Evolutionary conservation across 2,797 vertebrate species (phyloP), one percentile per base, ranked within the genome.

Genomic region (Aphelocoma californica): DNA sequence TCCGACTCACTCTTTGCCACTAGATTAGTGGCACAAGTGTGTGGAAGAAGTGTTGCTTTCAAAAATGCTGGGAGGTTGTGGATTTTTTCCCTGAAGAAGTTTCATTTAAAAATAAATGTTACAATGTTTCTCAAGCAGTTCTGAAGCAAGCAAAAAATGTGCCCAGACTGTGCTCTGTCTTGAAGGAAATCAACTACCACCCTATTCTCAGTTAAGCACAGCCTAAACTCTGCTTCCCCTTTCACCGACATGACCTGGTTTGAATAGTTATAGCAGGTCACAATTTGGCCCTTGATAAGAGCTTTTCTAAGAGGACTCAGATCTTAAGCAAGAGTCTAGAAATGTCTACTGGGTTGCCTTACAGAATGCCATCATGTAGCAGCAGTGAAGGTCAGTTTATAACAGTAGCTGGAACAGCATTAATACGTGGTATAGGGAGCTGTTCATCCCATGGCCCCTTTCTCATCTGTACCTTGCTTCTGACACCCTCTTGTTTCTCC

Each of bases 381-480:
- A 64, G 50, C 7, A 34, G 12, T 26, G 34, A 48, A 16, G 29
- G 8, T 26, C 50, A 25, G 7, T 47, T 50, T 56, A 50, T 48
- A 72, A 20, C 17, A 28, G 47, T 5, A 40, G 10, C 28, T 89
- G 51, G 28, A 89, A 58, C 9, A 81, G 50, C 21, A 13, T 7
- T 31, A 1, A 0, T 53, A 3, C 26, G 9, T 34, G 32, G 12
- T 14, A 17, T 0, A n/a, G 26, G 9, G 19, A 72, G 17, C 21
- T 62, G 10, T 53, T 91, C 26, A 67, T 9, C 20, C 26, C 29
- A 19, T 7, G 2, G 11, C 8, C 18, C 8, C 31, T 90, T 88
- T 78, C 42, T 84, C 29, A 74, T 61, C 61, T 36, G 3, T 17
- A 18, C 10, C 26, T 62, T 45, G 4, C 38, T 86, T 83, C 75